phyloP scores from a whole-genome alignment of 2,888 invertebrate genomes.

The Entomobrya proxima region DNA sequence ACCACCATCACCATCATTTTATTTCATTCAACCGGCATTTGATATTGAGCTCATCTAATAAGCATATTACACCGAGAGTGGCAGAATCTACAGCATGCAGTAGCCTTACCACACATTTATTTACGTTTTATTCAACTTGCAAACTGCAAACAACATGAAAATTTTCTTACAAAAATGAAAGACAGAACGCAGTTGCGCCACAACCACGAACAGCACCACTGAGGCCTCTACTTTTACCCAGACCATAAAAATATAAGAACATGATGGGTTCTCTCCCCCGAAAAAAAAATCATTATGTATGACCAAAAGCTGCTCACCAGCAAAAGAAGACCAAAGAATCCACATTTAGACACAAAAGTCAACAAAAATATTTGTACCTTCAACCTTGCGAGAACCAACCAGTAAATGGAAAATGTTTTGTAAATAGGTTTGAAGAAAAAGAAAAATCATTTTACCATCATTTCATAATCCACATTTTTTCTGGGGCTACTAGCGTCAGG shows the following conservation, averaged over 20 bases:
- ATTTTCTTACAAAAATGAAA: slow-evolving; percentile 62
- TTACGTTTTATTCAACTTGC: background rate
- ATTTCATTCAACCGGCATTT: slow-evolving; percentile 52
- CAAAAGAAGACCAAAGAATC: slow-evolving; percentile 15
- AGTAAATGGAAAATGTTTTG: slow-evolving; percentile 15
- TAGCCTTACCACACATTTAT: slow-evolving; percentile 27
- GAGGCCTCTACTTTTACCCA: background rate
- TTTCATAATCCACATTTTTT: slow-evolving; percentile 3
- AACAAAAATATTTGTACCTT: slow-evolving; percentile 19
- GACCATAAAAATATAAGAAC: slow-evolving; percentile 11
- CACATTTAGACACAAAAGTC: slow-evolving; percentile 20
- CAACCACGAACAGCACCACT: background rate
- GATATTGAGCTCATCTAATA: slow-evolving; percentile 59
- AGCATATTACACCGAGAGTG: slow-evolving; percentile 41
- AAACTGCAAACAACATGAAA: slow-evolving; percentile 42
- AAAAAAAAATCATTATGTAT: slow-evolving; percentile 39
- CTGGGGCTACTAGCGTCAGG: background rate
- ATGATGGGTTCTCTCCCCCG: slow-evolving; percentile 32
- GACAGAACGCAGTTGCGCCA: slow-evolving; percentile 49
- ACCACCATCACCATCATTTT: slow-evolving; percentile 55
- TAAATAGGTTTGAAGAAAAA: slow-evolving; percentile 49
- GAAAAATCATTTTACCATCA: slow-evolving; percentile 55
- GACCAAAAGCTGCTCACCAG: slow-evolving; percentile 31
- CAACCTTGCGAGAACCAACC: background rate
- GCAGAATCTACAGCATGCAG: background rate